These are phyloP conservation scores for Periophthalmus magnuspinnatus DNA, from an alignment of 2,797 vertebrate genomes.

Conservation along the genomic window DNA sequence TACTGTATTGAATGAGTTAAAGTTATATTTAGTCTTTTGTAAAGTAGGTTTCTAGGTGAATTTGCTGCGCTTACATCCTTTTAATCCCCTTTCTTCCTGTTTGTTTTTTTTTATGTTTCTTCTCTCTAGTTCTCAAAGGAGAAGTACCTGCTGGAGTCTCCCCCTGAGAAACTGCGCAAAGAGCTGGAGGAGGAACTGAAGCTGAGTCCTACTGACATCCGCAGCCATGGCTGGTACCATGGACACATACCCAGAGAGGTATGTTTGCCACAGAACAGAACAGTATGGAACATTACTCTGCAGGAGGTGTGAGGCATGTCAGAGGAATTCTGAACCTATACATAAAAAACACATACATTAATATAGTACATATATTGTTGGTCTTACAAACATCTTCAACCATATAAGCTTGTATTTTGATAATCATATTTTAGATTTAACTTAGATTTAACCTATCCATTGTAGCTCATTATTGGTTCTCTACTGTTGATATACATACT, in stretches of 20 bases:
- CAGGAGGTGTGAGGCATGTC: neutral
- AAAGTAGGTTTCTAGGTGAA: slow-evolving; percentile 10
- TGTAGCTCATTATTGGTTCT: neutral
- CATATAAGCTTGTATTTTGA: neutral
- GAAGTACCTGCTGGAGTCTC: slow-evolving; percentile 96
- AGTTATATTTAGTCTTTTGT: slow-evolving; percentile 8
- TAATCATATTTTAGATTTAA: neutral
- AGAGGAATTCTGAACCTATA: neutral
- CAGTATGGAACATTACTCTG: neutral
- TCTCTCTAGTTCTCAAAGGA: slow-evolving; percentile 94
- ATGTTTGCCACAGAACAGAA: slow-evolving; percentile 24
- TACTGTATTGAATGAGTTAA: slow-evolving; percentile 11
- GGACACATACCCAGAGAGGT: slow-evolving; percentile 96
- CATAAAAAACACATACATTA: too few species aligned
- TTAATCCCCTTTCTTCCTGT: slow-evolving; percentile 3
- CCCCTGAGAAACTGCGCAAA: slow-evolving; percentile 93
- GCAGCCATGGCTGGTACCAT: slow-evolving; percentile 98
- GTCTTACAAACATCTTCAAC: neutral
- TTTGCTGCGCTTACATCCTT: neutral
- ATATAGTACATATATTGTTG: too few species aligned
- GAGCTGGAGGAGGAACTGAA: slow-evolving; percentile 97
- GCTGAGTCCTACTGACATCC: slow-evolving; percentile 90
- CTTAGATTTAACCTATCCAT: neutral
- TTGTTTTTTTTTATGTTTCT: slow-evolving; percentile 25
- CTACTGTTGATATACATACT: too few species aligned